Evolutionary conservation across 2,113 vertebrate genomes (phyloP).

Genomic region (Rhinoderma darwinii): DNA sequence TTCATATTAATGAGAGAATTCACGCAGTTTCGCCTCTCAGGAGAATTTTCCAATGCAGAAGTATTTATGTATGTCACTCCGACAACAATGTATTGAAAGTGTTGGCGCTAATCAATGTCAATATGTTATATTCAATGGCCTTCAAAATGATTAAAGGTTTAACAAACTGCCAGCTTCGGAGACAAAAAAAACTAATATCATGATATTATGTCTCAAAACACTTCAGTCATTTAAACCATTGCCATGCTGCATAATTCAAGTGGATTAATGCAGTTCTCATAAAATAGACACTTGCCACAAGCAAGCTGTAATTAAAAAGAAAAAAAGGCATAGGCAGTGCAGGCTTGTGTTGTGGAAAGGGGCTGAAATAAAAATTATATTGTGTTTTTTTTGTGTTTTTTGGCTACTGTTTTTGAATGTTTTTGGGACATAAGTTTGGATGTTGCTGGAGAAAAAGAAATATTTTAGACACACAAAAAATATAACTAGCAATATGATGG

Average conservation of each 20-base stretch:
- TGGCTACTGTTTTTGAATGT: not conserved
- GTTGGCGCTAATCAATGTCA: constrained; percentile 63
- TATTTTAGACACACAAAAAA: too few species aligned
- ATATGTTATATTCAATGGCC: constrained; percentile 49
- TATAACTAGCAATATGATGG: too few species aligned
- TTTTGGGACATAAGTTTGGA: not conserved
- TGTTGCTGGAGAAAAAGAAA: not conserved
- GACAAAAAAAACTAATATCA: constrained; percentile 30
- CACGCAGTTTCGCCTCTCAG: constrained; percentile 32
- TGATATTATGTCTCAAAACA: constrained; percentile 48
- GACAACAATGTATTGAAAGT: constrained; percentile 59
- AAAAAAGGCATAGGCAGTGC: not conserved
- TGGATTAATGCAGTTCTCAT: constrained; percentile 25
- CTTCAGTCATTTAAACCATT: constrained; percentile 36
- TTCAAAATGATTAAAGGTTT: constrained; percentile 57
- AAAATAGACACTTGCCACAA: constrained; percentile 4
- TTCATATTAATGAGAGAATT: constrained; percentile 59
- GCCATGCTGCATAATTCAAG: constrained; percentile 6
- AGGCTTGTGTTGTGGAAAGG: not conserved
- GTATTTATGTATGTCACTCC: constrained; percentile 57
- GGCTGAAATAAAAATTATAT: not conserved
- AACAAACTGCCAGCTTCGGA: constrained; percentile 45
- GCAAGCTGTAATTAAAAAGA: constrained; percentile 27
- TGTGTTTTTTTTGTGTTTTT: not conserved
- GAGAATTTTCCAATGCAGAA: constrained; percentile 59